Conservation (phyloP, 2,888 invertebrate genomes). For the Epirrita christyi region DNA sequence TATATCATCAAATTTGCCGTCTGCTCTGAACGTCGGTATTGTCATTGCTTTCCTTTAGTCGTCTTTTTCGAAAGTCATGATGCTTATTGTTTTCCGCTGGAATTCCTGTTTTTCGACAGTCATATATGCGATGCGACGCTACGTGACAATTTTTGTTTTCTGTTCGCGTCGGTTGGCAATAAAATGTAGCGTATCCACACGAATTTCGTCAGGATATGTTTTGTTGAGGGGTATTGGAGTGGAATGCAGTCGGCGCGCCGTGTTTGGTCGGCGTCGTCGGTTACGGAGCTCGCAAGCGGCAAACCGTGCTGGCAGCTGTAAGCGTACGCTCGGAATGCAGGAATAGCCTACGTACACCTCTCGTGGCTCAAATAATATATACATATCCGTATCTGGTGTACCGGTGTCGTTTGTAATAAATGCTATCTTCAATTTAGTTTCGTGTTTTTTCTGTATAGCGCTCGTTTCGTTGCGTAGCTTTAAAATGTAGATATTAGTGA, state of each 20-base stretch:
- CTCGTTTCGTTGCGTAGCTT: neutral
- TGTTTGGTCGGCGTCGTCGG: constrained; percentile 61
- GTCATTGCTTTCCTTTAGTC: constrained; percentile 29
- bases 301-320: constrained; percentile 63
- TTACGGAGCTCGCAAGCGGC: constrained; percentile 62
- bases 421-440: neutral
- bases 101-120: constrained; percentile 41
- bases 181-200: constrained; percentile 49
- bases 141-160: constrained; percentile 39
- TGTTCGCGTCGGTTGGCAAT: constrained; percentile 40
- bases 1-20: constrained; percentile 50
- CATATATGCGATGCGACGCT: constrained; percentile 32
- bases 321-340: constrained; percentile 66
- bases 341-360: constrained; percentile 65
- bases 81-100: constrained; percentile 37
- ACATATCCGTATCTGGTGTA: constrained; percentile 30
- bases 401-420: neutral
- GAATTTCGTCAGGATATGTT: constrained; percentile 56
- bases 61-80: constrained; percentile 38
- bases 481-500: neutral
- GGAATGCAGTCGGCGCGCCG: constrained; percentile 70
- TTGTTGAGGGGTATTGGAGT: constrained; percentile 61
- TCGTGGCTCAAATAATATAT: constrained; percentile 65
- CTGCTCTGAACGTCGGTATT: constrained; percentile 32
- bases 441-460: too few relatives aligned